Evolutionary conservation across 1,140 invertebrate species (phyloP).

Genomic region (Ooceraea biroi): DNA sequence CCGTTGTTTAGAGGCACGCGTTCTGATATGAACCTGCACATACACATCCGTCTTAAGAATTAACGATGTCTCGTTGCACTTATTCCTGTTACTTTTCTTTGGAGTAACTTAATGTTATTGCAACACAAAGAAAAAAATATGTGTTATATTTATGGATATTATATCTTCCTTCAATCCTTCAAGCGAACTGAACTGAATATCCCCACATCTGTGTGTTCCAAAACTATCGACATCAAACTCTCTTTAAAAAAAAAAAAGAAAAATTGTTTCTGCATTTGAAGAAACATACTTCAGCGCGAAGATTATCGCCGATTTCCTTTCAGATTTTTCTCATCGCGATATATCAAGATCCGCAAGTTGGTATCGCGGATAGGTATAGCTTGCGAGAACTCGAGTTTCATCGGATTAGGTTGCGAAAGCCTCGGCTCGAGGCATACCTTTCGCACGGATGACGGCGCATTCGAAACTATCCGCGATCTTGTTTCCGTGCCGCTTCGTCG

Average conservation of each 20-base stretch:
- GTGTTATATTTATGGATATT: constrained; percentile 13
- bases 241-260: constrained; percentile 18
- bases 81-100: constrained; percentile 8
- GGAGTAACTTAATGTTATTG: constrained; percentile 3
- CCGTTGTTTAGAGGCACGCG: not conserved
- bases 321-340: not conserved
- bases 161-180: not conserved
- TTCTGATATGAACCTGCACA: not conserved
- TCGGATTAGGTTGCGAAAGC: constrained; percentile 53
- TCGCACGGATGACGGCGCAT: constrained; percentile 71
- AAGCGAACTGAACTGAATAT: not conserved
- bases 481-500: constrained; percentile 57
- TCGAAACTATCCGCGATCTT: constrained; percentile 69
- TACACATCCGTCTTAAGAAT: not conserved
- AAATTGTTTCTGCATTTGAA: not conserved
- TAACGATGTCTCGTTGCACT: not conserved
- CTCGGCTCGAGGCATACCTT: constrained; percentile 67
- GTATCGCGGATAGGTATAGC: not conserved
- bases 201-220: too few relatives aligned
- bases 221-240: not conserved
- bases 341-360: not conserved
- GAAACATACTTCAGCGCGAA: not conserved
- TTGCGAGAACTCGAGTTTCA: not conserved
- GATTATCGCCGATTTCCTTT: not conserved
- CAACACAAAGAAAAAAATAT: not conserved